Evolutionary conservation across 2,888 invertebrate species (phyloP), one percentile per base, ranked within the genome.

Genomic region (Euplagia quadripunctaria): DNA sequence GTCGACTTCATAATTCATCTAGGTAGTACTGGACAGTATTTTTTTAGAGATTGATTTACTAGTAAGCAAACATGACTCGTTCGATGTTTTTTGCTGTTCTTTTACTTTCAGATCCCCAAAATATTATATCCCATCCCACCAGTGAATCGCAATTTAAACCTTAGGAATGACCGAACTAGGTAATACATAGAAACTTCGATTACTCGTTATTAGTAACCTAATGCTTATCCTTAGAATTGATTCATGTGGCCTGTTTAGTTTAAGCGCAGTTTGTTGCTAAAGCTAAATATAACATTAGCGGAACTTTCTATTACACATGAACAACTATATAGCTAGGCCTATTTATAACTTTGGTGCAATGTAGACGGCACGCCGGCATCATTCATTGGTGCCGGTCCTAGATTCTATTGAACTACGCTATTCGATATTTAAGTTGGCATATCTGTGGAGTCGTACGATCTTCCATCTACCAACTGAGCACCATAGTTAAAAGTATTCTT

Each of bases 271-370:
- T 66, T 64, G 43, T 65, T 55, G 64, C 51, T 74, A 64, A 68
- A 51, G n/a, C 76, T 82, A 79, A 82, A 80, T 82, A 82, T 84
- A 82, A 67, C 52, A 71, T 65, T 71, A 75, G 72, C 67, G 66
- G 68, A 75, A 82, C 80, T 82, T 84, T 82, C 82, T 82, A 78
- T 73, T 67, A 67, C 52, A 61, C 41, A 73, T 52, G 69, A 20
- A 41, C 63, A 70, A 55, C 64, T 42, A 73, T 65, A 61, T 64
- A 72, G 42, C 16, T 65, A 64, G 41, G 41, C 16, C 64, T 73
- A 64, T 72, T 64, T 71, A 71, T 66, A 58, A 63, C 49, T 66
- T 76, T 64, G 55, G 55, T 68, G 61, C 58, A 42, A 49, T 69
- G 72, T 77, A 77, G 85, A 84, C 81, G 71, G 61, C 70, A 73